Evolutionary conservation across 2,113 vertebrate species (phyloP).

Genomic region (Tetrao urogallus): DNA sequence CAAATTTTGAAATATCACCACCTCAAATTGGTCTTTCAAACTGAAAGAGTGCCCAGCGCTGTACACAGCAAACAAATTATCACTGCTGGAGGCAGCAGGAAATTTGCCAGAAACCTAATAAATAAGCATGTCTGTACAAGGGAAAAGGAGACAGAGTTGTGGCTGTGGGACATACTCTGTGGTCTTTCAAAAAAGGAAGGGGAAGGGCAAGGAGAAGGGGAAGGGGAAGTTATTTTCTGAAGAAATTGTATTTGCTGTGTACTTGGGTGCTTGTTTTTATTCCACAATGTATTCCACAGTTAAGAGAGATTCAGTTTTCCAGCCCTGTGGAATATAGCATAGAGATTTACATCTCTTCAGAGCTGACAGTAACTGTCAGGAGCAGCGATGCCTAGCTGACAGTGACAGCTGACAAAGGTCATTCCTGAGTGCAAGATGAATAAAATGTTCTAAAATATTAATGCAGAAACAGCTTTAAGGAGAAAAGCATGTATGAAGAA

Average conservation of each 20-base stretch:
- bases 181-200: background rate
- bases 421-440: conserved; percentile 11
- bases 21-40: background rate
- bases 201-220: background rate
- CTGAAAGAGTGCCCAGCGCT: background rate
- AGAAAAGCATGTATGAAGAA: background rate
- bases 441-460: background rate
- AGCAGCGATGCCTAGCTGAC: background rate
- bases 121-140: background rate
- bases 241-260: conserved; percentile 27
- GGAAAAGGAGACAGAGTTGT: background rate
- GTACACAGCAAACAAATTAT: background rate
- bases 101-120: background rate
- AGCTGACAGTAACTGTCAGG: background rate
- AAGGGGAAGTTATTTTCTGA: conserved; percentile 16
- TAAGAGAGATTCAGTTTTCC: background rate
- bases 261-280: background rate
- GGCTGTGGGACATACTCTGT: background rate
- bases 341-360: background rate
- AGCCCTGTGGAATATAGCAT: background rate
- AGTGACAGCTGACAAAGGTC: conserved; percentile 41
- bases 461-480: background rate
- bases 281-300: background rate
- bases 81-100: background rate
- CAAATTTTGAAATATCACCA: background rate